Conservation (phyloP, 1,140 invertebrate genomes). For the Zaprionus taronus region DNA sequence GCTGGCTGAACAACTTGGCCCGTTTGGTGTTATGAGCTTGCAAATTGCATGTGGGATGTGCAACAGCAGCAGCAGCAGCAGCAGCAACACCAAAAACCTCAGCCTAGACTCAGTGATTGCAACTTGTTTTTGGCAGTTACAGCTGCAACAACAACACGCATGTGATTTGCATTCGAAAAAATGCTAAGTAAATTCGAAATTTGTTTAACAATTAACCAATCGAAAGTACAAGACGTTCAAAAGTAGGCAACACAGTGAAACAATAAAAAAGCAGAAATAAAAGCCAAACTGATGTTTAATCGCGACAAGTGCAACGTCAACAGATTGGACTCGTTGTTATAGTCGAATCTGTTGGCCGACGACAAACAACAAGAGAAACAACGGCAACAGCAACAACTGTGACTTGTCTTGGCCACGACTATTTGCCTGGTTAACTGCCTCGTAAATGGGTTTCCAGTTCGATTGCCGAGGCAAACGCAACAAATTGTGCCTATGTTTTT, state of each 20-base stretch:
- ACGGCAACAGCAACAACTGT: slow-evolving; percentile 11
- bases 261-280: slow-evolving; percentile 10
- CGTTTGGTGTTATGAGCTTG: slow-evolving; percentile 56
- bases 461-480: slow-evolving; percentile 56
- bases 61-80: slow-evolving; percentile 42
- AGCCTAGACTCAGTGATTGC: slow-evolving; percentile 52
- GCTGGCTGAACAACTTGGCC: slow-evolving; percentile 46
- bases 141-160: slow-evolving; percentile 24
- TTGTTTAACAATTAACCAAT: slow-evolving; percentile 83
- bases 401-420: slow-evolving; percentile 43
- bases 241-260: slow-evolving; percentile 69
- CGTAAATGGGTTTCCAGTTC: slow-evolving; percentile 66
- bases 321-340: slow-evolving; percentile 51
- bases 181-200: slow-evolving; percentile 60
- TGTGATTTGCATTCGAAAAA: slow-evolving; percentile 69
- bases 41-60: slow-evolving; percentile 77
- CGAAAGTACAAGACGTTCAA: slow-evolving; percentile 76
- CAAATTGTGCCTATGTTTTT: slow-evolving; percentile 60
- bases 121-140: slow-evolving; percentile 52
- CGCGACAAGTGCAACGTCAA: slow-evolving; percentile 75
- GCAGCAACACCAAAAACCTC: slow-evolving; percentile 1
- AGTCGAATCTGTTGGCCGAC: slow-evolving; percentile 21
- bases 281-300: slow-evolving; percentile 57
- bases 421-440: slow-evolving; percentile 61
- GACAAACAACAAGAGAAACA: slow-evolving; percentile 11